Percentiles rank a stretch among this genome's conserved stretches.
phyloP scores from a whole-genome alignment of 2,888 invertebrate genomes.

The Drosophila acutilabella region DNA sequence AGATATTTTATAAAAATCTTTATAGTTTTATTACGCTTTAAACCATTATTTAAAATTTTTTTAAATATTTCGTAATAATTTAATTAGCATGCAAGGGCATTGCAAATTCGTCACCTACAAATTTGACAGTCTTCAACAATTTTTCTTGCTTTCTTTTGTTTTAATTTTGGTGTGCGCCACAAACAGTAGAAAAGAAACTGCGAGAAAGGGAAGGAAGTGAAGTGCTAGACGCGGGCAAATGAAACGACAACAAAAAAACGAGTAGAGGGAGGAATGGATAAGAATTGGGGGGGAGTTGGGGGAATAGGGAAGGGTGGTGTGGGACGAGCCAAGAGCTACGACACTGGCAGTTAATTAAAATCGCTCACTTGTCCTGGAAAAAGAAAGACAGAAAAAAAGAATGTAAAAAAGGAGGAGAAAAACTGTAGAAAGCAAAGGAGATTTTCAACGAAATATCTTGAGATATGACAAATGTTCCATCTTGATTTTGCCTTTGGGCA shows the following conservation, averaged over 20 bases:
- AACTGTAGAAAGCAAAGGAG: constrained; percentile 3
- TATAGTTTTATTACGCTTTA: too few relatives aligned
- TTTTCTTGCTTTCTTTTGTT: constrained; percentile 26
- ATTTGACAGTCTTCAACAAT: background rate
- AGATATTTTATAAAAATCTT: too few relatives aligned
- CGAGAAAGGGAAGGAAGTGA: constrained; percentile 10
- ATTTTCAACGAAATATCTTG: constrained; percentile 57
- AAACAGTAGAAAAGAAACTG: constrained; percentile 11
- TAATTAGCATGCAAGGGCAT: constrained; percentile 1
- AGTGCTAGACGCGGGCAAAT: constrained; percentile 25
- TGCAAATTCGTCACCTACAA: background rate
- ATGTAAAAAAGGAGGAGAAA: background rate
- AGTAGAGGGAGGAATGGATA: background rate
- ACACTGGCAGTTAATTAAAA: constrained; percentile 77
- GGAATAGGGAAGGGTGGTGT: background rate
- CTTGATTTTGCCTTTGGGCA: constrained; percentile 41
- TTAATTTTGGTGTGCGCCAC: constrained; percentile 26
- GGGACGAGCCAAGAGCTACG: constrained; percentile 36
- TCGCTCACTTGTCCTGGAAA: constrained; percentile 65
- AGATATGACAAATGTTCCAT: constrained; percentile 59
- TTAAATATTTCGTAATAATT: too few relatives aligned
- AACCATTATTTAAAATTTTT: too few relatives aligned
- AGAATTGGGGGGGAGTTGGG: background rate
- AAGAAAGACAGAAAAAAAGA: constrained; percentile 3
- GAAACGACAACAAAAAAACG: constrained; percentile 2